Percentiles rank a stretch among this genome's conserved stretches.
These are phyloP conservation scores for Onychorhynchus coronatus DNA, from an alignment of 2,113 vertebrate species.

Conservation along the genomic window DNA sequence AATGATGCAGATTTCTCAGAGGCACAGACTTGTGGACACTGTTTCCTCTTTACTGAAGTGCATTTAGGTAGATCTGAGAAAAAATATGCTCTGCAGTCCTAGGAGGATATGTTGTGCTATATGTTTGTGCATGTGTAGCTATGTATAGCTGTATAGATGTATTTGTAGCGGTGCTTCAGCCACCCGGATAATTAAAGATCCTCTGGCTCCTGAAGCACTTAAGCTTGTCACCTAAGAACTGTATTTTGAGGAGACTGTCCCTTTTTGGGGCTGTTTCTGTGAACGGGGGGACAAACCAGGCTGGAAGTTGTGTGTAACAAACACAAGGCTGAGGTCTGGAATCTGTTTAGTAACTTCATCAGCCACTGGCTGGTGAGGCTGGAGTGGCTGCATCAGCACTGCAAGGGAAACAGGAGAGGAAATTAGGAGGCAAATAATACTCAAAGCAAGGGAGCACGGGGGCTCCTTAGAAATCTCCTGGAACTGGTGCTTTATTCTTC, in stretches of 20 bases:
- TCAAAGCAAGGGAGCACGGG: background rate
- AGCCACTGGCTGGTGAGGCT: background rate
- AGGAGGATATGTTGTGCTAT: background rate
- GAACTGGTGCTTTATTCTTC: background rate
- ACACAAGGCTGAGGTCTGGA: background rate
- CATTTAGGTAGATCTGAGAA: background rate
- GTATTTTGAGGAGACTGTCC: background rate
- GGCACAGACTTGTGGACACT: background rate
- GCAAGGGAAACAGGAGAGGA: background rate
- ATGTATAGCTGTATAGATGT: background rate
- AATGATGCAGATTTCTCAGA: constrained; percentile 9
- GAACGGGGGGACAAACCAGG: background rate
- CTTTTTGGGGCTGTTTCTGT: background rate
- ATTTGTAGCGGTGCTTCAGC: background rate
- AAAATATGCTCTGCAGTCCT: background rate
- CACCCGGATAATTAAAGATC: background rate
- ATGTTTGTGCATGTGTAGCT: background rate
- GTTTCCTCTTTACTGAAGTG: background rate
- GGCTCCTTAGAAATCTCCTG: constrained; percentile 20
- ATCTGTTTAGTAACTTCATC: background rate
- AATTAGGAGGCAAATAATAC: background rate
- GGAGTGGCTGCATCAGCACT: background rate
- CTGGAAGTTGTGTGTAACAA: background rate
- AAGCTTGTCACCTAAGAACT: background rate
- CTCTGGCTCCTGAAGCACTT: background rate